Percentiles rank a stretch among this genome's conserved stretches.
phyloP scores from a whole-genome alignment of 2,797 vertebrate species.

The Ctenosaura bakeri region DNA sequence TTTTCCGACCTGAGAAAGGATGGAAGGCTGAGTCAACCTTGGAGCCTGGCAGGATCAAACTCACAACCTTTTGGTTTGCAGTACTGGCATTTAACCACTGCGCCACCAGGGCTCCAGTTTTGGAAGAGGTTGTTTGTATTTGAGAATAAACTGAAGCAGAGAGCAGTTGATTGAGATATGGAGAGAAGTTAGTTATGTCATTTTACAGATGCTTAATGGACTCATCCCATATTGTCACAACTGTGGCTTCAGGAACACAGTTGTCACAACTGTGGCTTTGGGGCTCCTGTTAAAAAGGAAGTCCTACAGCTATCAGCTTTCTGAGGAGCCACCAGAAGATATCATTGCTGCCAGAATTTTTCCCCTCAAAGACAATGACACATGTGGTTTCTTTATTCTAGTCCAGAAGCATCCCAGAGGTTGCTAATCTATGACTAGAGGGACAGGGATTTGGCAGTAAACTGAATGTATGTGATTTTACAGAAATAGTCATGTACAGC shows the following conservation, averaged over 20 bases:
- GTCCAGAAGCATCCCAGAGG: conserved; percentile 70
- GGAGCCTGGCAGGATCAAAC: no score
- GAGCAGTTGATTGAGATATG: background rate
- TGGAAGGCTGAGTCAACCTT: no score
- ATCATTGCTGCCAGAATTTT: conserved; percentile 57
- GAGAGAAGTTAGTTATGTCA: conserved; percentile 52
- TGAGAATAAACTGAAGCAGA: background rate
- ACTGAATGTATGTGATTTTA: conserved; percentile 64
- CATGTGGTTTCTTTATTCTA: conserved; percentile 54
- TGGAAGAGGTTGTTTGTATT: background rate
- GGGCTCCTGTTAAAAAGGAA: conserved; percentile 34
- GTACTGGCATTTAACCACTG: no score
- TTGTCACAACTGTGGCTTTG: conserved; percentile 39
- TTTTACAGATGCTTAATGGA: conserved; percentile 56
- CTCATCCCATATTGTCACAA: conserved; percentile 41
- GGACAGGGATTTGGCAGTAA: conserved; percentile 65
- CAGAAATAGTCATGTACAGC: conserved; percentile 58
- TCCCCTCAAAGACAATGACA: conserved; percentile 53
- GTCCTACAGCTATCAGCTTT: conserved; percentile 59
- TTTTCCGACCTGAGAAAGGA: no score
- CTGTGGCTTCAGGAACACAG: conserved; percentile 44
- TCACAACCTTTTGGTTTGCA: no score
- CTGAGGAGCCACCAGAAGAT: conserved; percentile 62
- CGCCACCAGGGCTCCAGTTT: no score
- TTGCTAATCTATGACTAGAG: conserved; percentile 58